These are phyloP conservation scores for Thermophis baileyi DNA, from an alignment of 2,113 vertebrate species.

Conservation along the genomic window DNA sequence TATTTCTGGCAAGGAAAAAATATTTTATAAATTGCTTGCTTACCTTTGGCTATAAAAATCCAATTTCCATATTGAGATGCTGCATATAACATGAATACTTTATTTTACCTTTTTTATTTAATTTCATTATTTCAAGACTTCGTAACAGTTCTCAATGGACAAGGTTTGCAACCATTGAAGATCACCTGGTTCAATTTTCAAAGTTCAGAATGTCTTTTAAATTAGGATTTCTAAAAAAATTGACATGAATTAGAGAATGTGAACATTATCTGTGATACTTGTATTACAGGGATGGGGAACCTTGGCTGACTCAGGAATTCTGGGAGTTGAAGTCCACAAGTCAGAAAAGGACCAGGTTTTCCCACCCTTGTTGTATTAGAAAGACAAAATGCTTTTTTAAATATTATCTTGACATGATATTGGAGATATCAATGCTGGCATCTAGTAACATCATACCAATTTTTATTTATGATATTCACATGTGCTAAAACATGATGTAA, in stretches of 20 bases:
- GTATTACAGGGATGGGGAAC: background rate
- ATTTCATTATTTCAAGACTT: slow-evolving; percentile 39
- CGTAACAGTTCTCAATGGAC: slow-evolving; percentile 33
- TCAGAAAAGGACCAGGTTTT: background rate
- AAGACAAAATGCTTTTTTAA: background rate
- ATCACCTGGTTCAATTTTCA: background rate
- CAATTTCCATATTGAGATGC: slow-evolving; percentile 57
- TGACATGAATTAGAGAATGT: slow-evolving; percentile 6
- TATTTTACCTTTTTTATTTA: slow-evolving; percentile 54
- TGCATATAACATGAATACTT: slow-evolving; percentile 63
- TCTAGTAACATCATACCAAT: background rate
- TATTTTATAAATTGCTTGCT: slow-evolving; percentile 61
- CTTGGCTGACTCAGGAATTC: no score
- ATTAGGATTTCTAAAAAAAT: background rate
- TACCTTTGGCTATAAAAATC: slow-evolving; percentile 67
- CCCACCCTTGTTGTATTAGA: background rate
- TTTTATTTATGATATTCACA: background rate
- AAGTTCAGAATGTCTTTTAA: background rate
- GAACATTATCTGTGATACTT: slow-evolving; percentile 20
- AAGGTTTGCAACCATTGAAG: slow-evolving; percentile 12
- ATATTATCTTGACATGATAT: background rate
- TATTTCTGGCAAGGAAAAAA: slow-evolving; percentile 67
- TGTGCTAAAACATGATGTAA: background rate
- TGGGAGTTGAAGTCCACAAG: background rate
- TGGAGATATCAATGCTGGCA: background rate